Percentiles rank a stretch among this genome's conserved stretches.
These are phyloP conservation scores for Portunus trituberculatus DNA, from an alignment of 1,140 invertebrate species.

Conservation along the genomic window DNA sequence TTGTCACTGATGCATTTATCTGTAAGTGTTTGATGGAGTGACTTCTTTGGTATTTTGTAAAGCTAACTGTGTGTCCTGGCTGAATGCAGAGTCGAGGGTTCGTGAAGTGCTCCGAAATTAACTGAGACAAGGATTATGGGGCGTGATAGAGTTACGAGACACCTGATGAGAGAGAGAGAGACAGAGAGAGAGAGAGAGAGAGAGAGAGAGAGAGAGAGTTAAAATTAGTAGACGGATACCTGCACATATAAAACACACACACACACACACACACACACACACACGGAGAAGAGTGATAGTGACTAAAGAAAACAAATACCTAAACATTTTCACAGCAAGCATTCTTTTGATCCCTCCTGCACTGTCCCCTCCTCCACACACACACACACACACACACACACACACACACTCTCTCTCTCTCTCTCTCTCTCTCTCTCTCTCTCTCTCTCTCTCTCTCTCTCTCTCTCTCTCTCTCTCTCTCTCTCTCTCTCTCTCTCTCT, in stretches of 20 bases:
- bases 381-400: background rate
- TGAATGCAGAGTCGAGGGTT: background rate
- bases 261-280: slow-evolving; percentile 5
- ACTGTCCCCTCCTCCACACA: background rate
- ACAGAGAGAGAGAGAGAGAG: background rate
- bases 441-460: background rate
- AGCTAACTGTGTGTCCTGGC: background rate
- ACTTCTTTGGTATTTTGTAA: background rate
- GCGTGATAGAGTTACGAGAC: background rate
- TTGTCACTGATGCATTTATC: no score
- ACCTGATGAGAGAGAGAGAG: background rate
- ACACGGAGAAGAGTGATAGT: background rate
- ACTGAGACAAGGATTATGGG: background rate
- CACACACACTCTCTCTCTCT: no score
- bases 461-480: background rate
- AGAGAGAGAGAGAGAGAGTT: background rate
- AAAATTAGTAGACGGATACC: background rate
- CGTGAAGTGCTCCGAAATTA: background rate
- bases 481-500: background rate
- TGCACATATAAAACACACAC: background rate
- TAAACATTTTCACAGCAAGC: background rate
- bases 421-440: background rate
- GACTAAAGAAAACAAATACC: background rate
- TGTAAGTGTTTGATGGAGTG: no score
- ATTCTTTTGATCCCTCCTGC: background rate